Conservation (phyloP, 2,888 invertebrate genomes). For the Nowickia ferox region DNA sequence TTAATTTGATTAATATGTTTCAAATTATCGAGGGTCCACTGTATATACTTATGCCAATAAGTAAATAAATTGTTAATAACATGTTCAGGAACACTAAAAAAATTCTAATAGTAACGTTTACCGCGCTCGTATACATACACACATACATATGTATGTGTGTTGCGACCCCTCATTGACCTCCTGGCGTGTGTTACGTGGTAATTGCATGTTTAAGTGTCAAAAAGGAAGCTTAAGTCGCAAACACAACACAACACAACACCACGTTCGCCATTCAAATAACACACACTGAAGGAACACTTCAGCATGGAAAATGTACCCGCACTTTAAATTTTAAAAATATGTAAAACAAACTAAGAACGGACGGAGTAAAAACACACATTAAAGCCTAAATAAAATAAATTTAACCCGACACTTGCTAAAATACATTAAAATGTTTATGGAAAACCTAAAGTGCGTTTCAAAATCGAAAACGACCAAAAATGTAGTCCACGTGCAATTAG, state of each 20-base stretch:
- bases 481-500: slow-evolving; percentile 55
- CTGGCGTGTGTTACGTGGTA: slow-evolving; percentile 72
- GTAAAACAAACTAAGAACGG: slow-evolving; percentile 9
- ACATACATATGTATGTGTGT: neutral
- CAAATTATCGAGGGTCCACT: too few species aligned
- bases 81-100: neutral
- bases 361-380: neutral
- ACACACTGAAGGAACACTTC: slow-evolving; percentile 34
- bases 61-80: neutral
- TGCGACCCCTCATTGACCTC: slow-evolving; percentile 73
- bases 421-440: slow-evolving; percentile 8
- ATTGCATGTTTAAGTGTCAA: slow-evolving; percentile 73
- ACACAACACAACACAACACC: neutral
- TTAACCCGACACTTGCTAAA: slow-evolving; percentile 18
- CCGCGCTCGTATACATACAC: neutral
- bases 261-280: slow-evolving; percentile 15
- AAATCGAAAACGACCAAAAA: slow-evolving; percentile 20
- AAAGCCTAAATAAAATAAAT: slow-evolving; percentile 25
- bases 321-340: slow-evolving; percentile 29
- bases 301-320: slow-evolving; percentile 59
- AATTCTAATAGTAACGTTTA: slow-evolving; percentile 35
- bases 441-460: slow-evolving; percentile 52
- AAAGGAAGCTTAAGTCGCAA: slow-evolving; percentile 63
- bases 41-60: too few species aligned
- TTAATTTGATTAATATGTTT: too few species aligned